These are phyloP conservation scores for Podilymbus podiceps DNA, from an alignment of 2,113 vertebrate species.

Conservation along the genomic window DNA sequence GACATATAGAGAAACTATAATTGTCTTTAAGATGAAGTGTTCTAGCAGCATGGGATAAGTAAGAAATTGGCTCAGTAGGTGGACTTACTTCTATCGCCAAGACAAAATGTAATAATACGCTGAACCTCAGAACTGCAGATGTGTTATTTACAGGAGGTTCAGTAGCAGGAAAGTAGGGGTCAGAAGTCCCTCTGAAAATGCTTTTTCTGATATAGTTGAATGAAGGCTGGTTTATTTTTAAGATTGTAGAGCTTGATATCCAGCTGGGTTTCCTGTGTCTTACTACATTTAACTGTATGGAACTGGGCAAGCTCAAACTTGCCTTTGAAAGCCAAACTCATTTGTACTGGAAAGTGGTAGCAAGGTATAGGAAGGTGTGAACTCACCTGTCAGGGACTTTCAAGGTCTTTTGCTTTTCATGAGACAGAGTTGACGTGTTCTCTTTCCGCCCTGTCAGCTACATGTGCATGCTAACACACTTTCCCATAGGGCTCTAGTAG, in stretches of 20 bases:
- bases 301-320: background rate
- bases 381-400: background rate
- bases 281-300: background rate
- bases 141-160: background rate
- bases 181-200: background rate
- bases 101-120: background rate
- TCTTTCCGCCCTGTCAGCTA: background rate
- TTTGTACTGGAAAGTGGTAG: background rate
- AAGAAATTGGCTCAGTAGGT: slow-evolving; percentile 22
- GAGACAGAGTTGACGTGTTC: background rate
- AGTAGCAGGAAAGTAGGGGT: background rate
- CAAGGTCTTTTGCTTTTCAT: background rate
- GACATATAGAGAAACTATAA: slow-evolving; percentile 18
- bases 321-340: background rate
- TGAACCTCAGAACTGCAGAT: background rate
- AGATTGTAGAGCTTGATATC: background rate
- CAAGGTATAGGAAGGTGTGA: background rate
- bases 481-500: background rate
- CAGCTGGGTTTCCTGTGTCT: background rate
- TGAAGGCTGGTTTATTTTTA: background rate
- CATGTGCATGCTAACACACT: rapidly evolving
- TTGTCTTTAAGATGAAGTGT: slow-evolving; percentile 27
- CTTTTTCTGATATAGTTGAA: background rate
- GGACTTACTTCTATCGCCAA: background rate
- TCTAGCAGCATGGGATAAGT: background rate